These are phyloP conservation scores for Xenopus tropicalis DNA, from an alignment of 2,113 vertebrate genomes.

Conservation along the genomic window DNA sequence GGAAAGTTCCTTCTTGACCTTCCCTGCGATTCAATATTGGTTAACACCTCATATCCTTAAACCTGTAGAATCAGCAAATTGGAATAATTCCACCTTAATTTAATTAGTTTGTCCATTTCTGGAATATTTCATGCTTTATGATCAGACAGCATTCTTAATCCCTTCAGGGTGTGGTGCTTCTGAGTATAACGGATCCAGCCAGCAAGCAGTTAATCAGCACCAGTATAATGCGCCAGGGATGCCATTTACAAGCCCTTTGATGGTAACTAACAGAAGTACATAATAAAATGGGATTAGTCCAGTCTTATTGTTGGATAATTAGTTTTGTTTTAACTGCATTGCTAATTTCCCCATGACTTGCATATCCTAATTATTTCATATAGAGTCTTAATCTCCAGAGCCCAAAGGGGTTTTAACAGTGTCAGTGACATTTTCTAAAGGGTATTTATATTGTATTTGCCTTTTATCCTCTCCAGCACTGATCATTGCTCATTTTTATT, in stretches of 20 bases:
- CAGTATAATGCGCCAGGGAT: slow-evolving; percentile 18
- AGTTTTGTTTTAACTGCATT: slow-evolving; percentile 46
- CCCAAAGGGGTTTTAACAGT: slow-evolving; percentile 45
- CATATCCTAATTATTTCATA: slow-evolving; percentile 45
- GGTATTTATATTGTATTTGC: slow-evolving; percentile 38
- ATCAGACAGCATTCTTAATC: background rate
- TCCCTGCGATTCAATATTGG: too few species aligned
- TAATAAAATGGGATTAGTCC: slow-evolving; percentile 37
- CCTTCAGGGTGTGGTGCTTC: background rate
- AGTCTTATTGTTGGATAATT: slow-evolving; percentile 39
- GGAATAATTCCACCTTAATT: background rate
- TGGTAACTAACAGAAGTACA: slow-evolving; percentile 28
- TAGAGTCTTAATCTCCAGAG: slow-evolving; percentile 47
- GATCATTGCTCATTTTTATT: slow-evolving; percentile 38
- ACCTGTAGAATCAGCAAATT: slow-evolving; percentile 8
- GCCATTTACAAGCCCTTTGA: slow-evolving; percentile 34
- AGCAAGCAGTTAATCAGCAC: slow-evolving; percentile 4
- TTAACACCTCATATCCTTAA: background rate
- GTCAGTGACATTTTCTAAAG: slow-evolving; percentile 41
- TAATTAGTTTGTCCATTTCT: background rate
- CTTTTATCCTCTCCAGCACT: slow-evolving; percentile 30
- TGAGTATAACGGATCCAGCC: background rate
- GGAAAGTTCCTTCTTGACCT: too few species aligned
- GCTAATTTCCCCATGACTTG: slow-evolving; percentile 39
- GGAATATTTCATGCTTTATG: slow-evolving; percentile 1